A percentile compares a stretch with the other conserved stretches of the same genome.
These are phyloP conservation scores for Sturmia bella DNA, from an alignment of 2,888 invertebrate genomes.

Conservation along the genomic window DNA sequence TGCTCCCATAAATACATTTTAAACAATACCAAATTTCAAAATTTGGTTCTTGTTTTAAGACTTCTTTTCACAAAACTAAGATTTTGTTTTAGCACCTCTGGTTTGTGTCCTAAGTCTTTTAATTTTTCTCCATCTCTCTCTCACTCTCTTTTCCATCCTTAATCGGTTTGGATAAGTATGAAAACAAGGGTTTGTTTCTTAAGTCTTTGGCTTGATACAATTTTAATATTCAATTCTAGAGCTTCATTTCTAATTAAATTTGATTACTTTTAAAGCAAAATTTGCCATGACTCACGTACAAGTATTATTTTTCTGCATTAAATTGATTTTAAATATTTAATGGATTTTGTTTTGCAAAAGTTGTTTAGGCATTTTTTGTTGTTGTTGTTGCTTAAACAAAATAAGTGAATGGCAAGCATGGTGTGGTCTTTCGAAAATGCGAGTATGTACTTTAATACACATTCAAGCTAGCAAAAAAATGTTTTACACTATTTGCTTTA, in stretches of 20 bases:
- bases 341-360: background rate
- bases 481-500: background rate
- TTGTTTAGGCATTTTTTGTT: no score
- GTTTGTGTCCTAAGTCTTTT: slow-evolving; percentile 30
- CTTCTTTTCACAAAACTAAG: no score
- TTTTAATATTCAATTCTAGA: background rate
- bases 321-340: slow-evolving; percentile 16
- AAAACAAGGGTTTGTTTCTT: background rate
- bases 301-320: background rate
- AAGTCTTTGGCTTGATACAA: background rate
- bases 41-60: no score
- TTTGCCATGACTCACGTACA: background rate
- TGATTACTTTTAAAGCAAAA: no score
- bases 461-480: slow-evolving; percentile 17
- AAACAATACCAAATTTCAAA: no score
- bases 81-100: no score
- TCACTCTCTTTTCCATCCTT: no score
- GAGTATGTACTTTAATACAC: background rate
- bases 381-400: background rate
- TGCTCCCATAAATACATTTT: no score
- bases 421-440: slow-evolving; percentile 23
- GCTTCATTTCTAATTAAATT: background rate
- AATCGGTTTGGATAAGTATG: background rate
- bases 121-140: background rate
- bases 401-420: slow-evolving; percentile 31